Evolutionary conservation across 2,888 invertebrate species (phyloP).

Genomic region (Ariolimax columbianus): DNA sequence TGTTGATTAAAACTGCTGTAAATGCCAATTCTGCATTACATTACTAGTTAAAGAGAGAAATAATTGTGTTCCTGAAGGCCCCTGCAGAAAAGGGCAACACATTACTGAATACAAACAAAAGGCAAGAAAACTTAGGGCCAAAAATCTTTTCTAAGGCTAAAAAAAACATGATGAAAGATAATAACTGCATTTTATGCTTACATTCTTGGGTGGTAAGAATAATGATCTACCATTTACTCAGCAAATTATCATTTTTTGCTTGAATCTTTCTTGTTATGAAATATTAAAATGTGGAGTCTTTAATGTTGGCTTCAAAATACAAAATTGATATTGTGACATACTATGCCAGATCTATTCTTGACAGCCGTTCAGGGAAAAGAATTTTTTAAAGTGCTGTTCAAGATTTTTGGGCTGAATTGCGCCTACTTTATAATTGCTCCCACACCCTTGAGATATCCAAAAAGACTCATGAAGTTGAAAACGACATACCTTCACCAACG

Average conservation of each 20-base stretch:
- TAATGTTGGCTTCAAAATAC: no score
- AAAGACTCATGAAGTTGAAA: no score
- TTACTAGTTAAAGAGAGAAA: constrained; percentile 29
- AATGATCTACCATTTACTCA: neutral
- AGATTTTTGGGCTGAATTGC: no score
- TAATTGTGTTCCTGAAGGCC: constrained; percentile 26
- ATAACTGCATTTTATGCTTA: neutral
- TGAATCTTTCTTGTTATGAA: neutral
- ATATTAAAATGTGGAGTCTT: neutral
- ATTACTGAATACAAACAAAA: constrained; percentile 38
- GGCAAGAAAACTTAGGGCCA: constrained; percentile 41
- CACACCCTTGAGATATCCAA: no score
- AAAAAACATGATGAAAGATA: neutral
- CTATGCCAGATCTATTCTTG: no score
- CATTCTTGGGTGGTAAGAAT: neutral
- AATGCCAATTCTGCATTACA: constrained; percentile 36
- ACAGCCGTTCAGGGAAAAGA: no score
- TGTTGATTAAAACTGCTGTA: constrained; percentile 31
- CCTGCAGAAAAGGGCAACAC: constrained; percentile 42
- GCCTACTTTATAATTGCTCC: no score
- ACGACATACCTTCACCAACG: no score
- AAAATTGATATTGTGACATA: no score
- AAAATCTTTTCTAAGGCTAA: constrained; percentile 20
- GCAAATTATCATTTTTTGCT: neutral
- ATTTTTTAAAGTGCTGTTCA: no score